A percentile compares a stretch with the other conserved stretches of the same genome.
These are phyloP conservation scores for Poecilia gillii DNA, from an alignment of 2,797 vertebrate genomes.

Conservation along the genomic window DNA sequence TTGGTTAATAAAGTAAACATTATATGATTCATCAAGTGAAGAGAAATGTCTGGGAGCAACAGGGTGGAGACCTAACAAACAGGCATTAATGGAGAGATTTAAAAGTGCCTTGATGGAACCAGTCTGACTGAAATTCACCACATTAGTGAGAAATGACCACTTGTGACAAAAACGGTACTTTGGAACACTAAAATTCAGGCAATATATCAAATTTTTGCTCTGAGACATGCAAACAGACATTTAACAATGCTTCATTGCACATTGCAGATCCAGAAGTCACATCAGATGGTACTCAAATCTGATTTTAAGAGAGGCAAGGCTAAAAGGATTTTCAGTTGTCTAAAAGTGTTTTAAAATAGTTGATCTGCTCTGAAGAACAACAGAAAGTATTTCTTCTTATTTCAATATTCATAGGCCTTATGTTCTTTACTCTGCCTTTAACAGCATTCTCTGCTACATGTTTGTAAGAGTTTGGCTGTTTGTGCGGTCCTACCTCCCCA, in stretches of 20 bases:
- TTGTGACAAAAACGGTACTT: neutral
- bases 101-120: neutral
- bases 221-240: neutral
- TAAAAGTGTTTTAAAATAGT: neutral
- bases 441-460: slow-evolving; percentile 18
- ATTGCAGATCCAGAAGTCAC: neutral
- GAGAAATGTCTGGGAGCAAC: neutral
- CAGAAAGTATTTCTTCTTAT: neutral
- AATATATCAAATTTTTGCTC: neutral
- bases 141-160: neutral
- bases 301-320: neutral
- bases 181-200: neutral
- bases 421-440: neutral
- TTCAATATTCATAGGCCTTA: neutral
- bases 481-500: slow-evolving; percentile 86
- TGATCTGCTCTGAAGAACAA: neutral
- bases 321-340: neutral
- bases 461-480: slow-evolving; percentile 21
- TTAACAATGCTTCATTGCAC: neutral
- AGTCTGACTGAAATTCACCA: neutral
- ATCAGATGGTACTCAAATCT: neutral
- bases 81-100: neutral
- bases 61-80: neutral
- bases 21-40: neutral
- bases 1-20: neutral